phyloP scores from a whole-genome alignment of 2,888 invertebrate species.

The Diadegma fenestrale region DNA sequence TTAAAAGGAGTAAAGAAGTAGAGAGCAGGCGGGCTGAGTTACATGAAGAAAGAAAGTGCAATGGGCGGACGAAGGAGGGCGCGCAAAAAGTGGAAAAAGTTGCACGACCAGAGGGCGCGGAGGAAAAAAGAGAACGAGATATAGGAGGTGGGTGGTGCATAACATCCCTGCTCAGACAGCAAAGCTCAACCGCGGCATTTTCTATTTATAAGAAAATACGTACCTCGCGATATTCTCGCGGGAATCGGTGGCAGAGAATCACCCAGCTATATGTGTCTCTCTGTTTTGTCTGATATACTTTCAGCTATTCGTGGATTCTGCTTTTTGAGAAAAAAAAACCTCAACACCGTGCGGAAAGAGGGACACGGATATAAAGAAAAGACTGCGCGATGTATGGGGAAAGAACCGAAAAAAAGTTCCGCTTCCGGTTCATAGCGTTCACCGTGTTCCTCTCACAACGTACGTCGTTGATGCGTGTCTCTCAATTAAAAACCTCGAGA shows the following conservation, averaged over 20 bases:
- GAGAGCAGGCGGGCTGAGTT: constrained; percentile 39
- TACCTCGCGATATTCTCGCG: constrained; percentile 71
- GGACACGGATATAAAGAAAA: background rate
- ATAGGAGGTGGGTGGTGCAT: constrained; percentile 21
- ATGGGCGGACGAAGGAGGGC: constrained; percentile 36
- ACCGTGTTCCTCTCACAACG: background rate
- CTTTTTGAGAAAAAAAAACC: background rate
- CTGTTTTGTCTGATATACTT: constrained; percentile 52
- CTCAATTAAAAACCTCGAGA: background rate
- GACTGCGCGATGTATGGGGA: background rate
- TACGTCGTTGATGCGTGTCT: background rate
- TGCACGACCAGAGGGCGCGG: constrained; percentile 34
- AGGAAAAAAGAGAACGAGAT: background rate
- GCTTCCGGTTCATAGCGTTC: constrained; percentile 17
- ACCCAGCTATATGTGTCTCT: constrained; percentile 37
- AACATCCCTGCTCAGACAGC: constrained; percentile 52
- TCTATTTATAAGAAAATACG: constrained; percentile 82
- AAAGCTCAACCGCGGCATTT: constrained; percentile 74
- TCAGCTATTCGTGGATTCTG: constrained; percentile 32
- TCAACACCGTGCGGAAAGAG: background rate
- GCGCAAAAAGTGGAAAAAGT: constrained; percentile 34
- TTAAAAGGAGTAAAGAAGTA: constrained; percentile 73
- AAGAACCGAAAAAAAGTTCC: background rate
- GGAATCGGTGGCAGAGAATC: constrained; percentile 61
- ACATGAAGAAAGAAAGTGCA: constrained; percentile 54